Conservation (phyloP, 2,888 invertebrate genomes). For the Aleiodes leptofemur region DNA sequence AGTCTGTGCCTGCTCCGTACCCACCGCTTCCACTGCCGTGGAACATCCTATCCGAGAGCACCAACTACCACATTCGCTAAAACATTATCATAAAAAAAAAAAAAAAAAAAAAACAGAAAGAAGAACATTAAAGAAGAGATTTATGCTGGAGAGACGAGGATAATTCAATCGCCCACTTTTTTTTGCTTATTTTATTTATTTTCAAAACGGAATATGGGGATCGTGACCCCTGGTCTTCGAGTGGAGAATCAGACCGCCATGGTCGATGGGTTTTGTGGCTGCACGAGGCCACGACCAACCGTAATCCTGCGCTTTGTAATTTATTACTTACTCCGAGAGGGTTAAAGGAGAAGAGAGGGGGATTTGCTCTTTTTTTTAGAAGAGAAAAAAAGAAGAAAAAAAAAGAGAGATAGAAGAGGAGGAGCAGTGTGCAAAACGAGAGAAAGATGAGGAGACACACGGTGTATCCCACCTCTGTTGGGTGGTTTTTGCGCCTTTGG, state of each 20-base stretch:
- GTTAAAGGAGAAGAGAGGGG: slow-evolving; percentile 37
- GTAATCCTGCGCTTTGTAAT: slow-evolving; percentile 52
- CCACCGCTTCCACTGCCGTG: slow-evolving; percentile 73
- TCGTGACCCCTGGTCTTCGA: slow-evolving; percentile 6
- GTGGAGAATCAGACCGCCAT: slow-evolving; percentile 43
- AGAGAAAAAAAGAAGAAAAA: slow-evolving; percentile 25
- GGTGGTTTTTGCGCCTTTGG: slow-evolving; percentile 46
- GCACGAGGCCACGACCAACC: slow-evolving; percentile 45
- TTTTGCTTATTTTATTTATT: neutral
- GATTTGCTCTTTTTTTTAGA: slow-evolving; percentile 11
- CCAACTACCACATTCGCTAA: slow-evolving; percentile 63
- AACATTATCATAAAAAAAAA: slow-evolving; percentile 24
- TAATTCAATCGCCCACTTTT: neutral
- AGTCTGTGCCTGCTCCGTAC: slow-evolving; percentile 73
- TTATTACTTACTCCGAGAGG: slow-evolving; percentile 50
- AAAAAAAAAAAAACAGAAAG: neutral
- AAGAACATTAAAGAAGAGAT: neutral
- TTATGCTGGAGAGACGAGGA: neutral
- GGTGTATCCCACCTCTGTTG: slow-evolving; percentile 70
- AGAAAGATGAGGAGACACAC: slow-evolving; percentile 58
- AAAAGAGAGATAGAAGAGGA: slow-evolving; percentile 30
- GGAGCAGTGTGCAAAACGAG: slow-evolving; percentile 39
- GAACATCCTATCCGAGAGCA: slow-evolving; percentile 71
- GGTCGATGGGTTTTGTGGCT: slow-evolving; percentile 32
- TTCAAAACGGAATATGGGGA: neutral